Percentiles rank a stretch among this genome's conserved stretches.
Evolutionary conservation across 2,113 vertebrate species (phyloP).

Genomic region (Oreochromis spilurus): DNA sequence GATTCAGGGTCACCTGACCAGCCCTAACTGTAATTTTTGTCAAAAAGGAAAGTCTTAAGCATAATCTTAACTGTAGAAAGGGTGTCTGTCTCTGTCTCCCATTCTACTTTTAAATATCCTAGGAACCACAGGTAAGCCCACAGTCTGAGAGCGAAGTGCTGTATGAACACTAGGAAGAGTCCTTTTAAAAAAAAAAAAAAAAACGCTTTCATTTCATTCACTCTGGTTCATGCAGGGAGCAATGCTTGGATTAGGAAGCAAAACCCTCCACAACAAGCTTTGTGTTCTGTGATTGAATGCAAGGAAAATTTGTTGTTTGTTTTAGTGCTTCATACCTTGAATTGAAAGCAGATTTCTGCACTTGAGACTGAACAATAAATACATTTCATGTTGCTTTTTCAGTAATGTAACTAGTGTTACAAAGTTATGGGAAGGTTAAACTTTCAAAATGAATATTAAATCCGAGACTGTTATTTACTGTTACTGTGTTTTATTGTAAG

Average conservation of each 20-base stretch:
- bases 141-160: background rate
- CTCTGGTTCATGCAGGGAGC: background rate
- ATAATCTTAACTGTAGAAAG: background rate
- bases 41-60: background rate
- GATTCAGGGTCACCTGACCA: background rate
- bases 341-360: background rate
- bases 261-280: background rate
- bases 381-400: background rate
- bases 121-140: background rate
- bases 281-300: background rate
- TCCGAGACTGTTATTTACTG: background rate
- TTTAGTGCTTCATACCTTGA: background rate
- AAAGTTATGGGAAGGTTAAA: background rate
- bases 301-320: background rate
- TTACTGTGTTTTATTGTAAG: background rate
- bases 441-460: background rate
- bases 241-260: background rate
- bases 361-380: background rate
- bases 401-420: background rate
- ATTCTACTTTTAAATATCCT: background rate
- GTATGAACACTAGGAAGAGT: accelerated
- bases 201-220: background rate
- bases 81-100: background rate
- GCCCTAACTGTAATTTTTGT: background rate
- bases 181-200: background rate